These are phyloP conservation scores for Galaxias olidus DNA, from an alignment of 2,797 vertebrate species.

Conservation along the genomic window DNA sequence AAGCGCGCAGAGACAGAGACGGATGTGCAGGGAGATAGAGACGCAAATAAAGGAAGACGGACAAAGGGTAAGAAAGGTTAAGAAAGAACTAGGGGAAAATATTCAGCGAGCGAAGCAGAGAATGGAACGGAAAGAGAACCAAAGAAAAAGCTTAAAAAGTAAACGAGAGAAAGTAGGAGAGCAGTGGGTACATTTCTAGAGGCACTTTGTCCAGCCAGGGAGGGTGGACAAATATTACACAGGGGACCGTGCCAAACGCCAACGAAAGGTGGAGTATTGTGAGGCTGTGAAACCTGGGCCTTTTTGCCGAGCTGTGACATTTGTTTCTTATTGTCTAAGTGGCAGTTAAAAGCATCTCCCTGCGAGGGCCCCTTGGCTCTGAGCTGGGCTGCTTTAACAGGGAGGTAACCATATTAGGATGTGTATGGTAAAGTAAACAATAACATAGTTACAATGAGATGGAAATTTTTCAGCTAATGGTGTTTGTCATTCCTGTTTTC, in stretches of 20 bases:
- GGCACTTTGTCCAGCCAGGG: conserved; percentile 47
- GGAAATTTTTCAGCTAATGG: conserved; percentile 87
- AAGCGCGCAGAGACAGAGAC: conserved; percentile 40
- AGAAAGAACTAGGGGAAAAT: not conserved
- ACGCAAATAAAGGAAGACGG: conserved; percentile 39
- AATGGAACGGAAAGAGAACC: conserved; percentile 6
- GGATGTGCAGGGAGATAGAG: conserved; percentile 62
- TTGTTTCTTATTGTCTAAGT: conserved; percentile 94
- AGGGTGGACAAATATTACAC: conserved; percentile 67
- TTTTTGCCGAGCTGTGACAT: conserved; percentile 85
- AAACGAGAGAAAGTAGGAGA: not conserved
- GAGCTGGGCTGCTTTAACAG: conserved; percentile 78
- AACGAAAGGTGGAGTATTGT: conserved; percentile 71
- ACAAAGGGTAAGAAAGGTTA: not conserved
- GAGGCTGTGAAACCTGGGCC: conserved; percentile 67
- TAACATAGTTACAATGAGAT: conserved; percentile 95
- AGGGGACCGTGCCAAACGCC: conserved; percentile 54
- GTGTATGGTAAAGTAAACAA: conserved; percentile 97
- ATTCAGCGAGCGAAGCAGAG: not conserved
- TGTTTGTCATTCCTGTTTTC: conserved; percentile 88
- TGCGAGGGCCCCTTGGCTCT: conserved; percentile 80
- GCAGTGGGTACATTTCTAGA: conserved; percentile 36
- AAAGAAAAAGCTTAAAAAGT: conserved; percentile 6
- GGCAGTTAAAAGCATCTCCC: conserved; percentile 85
- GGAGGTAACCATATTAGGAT: conserved; percentile 98